Base-by-base conservation (phyloP, 2,113 vertebrate genomes). In the Montifringilla adamsi region DNA sequence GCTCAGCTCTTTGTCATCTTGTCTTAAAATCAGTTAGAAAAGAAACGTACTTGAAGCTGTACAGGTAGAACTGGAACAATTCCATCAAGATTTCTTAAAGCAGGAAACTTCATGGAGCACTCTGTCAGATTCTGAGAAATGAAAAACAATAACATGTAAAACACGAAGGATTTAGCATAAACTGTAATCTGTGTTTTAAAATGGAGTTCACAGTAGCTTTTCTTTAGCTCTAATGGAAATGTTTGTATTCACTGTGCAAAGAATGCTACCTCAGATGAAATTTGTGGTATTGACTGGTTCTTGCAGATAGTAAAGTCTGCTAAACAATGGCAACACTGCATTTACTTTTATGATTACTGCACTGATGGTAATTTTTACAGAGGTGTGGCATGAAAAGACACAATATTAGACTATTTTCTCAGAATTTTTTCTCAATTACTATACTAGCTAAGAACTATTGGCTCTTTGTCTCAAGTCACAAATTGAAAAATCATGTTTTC, bases 61-160 rank as follows among this genome's bases (percentile, higher is more conserved):
- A 41, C 23, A 85, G 64, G 73, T 52, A 90, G 75, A 90, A 78
- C 66, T 63, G 52, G 60, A 94, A 85, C 66, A 75, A 79, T 78
- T 78, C 27, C 66, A 82, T 79, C 62, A 59, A 35, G 43, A 85
- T 63, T 79, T 83, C 52, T 63, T 59, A 50, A 92, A 60, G 66
- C 52, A 78, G 47, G 85, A 78, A 78, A 52, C 60, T 90, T 75
- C 82, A 75, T 8, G 55, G 60, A 52, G n/a, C 39, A 59, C 50
- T 84, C 50, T 63, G 52, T 84, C 69, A 90, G 60, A 79, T 35
- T 85, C 28, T 43, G 49, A 59, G 44, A 93, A 90, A 82, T 68
- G 66, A 43, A 85, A 92, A 94, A 74, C 46, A 89, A 81, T 64
- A 28, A 81, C 59, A 44, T 72, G 47, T 47, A 92, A 96, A 93